These are phyloP conservation scores for Sinocyclocheilus anshuiensis DNA, from an alignment of 2,113 vertebrate species.

Conservation along the genomic window DNA sequence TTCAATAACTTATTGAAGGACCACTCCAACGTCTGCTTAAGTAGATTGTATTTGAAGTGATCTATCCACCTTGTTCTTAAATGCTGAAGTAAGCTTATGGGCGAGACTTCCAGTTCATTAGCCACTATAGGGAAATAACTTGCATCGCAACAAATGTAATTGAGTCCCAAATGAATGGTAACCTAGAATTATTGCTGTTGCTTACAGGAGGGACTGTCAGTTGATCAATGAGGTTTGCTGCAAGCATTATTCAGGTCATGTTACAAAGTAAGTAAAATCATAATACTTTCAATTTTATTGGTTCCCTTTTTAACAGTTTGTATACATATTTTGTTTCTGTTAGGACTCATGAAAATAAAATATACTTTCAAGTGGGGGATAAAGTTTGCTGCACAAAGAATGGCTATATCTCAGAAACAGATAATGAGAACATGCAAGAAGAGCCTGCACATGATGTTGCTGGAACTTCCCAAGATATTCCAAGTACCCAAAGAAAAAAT, in stretches of 20 bases:
- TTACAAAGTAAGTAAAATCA: not conserved
- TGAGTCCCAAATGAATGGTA: not conserved
- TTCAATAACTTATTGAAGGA: not conserved
- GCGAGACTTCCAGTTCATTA: no score
- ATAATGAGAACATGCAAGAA: conserved; percentile 20
- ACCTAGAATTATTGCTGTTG: not conserved
- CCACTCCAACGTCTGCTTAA: no score
- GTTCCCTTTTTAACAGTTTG: not conserved
- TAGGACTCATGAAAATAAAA: conserved; percentile 55
- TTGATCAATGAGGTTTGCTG: no score
- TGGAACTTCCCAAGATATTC: not conserved
- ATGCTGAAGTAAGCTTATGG: no score
- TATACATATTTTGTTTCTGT: not conserved
- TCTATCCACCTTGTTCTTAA: no score
- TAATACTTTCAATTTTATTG: not conserved
- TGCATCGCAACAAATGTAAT: not conserved
- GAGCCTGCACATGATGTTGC: not conserved
- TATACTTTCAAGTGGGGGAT: conserved; percentile 72
- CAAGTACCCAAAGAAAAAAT: conserved; percentile 24
- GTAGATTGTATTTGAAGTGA: no score
- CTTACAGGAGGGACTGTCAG: no score
- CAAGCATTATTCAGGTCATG: no score
- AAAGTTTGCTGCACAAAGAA: conserved; percentile 84
- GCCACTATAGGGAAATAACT: no score
- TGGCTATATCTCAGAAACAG: conserved; percentile 54